phyloP scores from a whole-genome alignment of 2,888 invertebrate species.

The Heteromurus nitidus region DNA sequence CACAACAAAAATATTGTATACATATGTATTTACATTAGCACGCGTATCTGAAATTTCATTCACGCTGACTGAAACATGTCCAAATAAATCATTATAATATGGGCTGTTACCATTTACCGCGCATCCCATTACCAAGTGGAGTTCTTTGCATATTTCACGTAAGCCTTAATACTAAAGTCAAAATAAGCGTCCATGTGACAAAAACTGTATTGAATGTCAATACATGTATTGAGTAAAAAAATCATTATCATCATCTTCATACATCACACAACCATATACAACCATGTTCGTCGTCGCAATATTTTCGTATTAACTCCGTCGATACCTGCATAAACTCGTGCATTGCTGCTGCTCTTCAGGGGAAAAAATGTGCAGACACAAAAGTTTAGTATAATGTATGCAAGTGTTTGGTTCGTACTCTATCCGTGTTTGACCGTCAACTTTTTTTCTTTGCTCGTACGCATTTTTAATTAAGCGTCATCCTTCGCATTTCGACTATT shows the following conservation, averaged over 20 bases:
- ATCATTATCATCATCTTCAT: neutral
- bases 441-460: neutral
- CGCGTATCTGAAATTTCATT: no score
- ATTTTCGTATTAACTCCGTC: neutral
- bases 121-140: no score
- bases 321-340: slow-evolving; percentile 8
- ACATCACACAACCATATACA: neutral
- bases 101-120: no score
- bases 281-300: neutral
- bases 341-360: neutral
- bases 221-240: no score
- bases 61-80: no score
- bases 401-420: neutral
- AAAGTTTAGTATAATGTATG: neutral
- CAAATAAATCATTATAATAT: no score
- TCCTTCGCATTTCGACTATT: neutral
- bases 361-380: neutral
- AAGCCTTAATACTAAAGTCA: no score
- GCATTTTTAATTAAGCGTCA: slow-evolving; percentile 24
- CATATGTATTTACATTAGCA: no score
- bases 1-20: no score
- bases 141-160: no score
- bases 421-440: neutral
- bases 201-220: no score
- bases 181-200: no score